A percentile compares a stretch with the other conserved stretches of the same genome.
These are phyloP conservation scores for Holothuria glaberrima DNA, from an alignment of 35 echinoderm and acorn worm genomes.

Conservation along the genomic window DNA sequence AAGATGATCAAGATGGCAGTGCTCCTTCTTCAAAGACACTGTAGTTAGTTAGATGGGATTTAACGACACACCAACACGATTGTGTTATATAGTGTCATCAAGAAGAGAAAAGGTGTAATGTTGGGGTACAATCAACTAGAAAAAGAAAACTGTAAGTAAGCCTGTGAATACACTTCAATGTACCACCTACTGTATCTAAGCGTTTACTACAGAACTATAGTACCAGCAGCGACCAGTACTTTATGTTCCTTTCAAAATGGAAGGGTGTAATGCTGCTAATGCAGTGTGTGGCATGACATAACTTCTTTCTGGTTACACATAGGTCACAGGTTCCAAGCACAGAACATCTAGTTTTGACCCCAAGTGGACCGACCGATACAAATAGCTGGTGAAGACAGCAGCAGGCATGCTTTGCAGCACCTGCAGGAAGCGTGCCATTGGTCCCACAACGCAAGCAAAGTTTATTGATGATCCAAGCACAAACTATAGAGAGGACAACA, in stretches of 20 bases:
- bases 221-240: not conserved
- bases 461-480: no score
- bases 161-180: not conserved
- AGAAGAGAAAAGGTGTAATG: no score
- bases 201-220: not conserved
- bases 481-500: constrained; percentile 3
- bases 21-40: constrained; percentile 6
- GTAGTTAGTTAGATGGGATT: no score
- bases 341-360: not conserved
- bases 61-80: no score
- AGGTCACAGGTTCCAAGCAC: not conserved
- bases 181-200: not conserved
- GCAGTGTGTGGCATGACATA: not conserved
- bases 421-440: not conserved
- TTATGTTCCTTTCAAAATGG: no score
- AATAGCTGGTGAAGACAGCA: not conserved
- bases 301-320: not conserved
- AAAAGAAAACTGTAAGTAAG: not conserved
- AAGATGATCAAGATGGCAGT: not conserved
- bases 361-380: not conserved
- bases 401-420: not conserved
- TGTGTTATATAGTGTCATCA: no score
- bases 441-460: no score
- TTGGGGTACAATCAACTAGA: no score
- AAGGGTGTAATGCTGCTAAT: no score